Evolutionary conservation across 2,797 vertebrate species (phyloP).

Genomic region (Scolopax rusticola): DNA sequence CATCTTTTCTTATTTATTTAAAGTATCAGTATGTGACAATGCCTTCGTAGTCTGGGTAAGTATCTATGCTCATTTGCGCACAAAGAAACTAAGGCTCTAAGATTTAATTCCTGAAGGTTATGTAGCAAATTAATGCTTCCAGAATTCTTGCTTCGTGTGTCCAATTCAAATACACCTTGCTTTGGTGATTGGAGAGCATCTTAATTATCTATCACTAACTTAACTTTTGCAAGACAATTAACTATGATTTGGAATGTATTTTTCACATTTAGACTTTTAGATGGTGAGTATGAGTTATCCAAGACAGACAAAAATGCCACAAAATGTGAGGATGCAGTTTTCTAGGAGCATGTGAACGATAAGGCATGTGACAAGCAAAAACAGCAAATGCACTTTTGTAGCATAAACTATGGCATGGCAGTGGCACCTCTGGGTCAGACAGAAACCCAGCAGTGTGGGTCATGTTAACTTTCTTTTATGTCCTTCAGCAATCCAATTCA

Average conservation of each 20-base stretch:
- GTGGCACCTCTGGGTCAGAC: background rate
- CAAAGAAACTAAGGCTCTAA: background rate
- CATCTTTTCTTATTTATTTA: background rate
- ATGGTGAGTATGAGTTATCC: background rate
- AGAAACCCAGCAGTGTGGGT: background rate
- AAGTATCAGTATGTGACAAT: background rate
- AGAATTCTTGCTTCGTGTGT: background rate
- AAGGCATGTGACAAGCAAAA: conserved; percentile 42
- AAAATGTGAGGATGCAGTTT: background rate
- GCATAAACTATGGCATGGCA: conserved; percentile 45
- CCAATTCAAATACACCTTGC: background rate
- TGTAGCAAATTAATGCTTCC: background rate
- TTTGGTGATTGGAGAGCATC: background rate
- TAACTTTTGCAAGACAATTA: conserved; percentile 30
- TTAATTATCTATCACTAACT: background rate
- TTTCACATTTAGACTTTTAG: background rate
- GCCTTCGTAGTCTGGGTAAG: background rate
- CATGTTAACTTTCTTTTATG: conserved; percentile 33
- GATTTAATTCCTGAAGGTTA: background rate
- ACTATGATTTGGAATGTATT: background rate
- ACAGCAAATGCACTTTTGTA: conserved; percentile 17
- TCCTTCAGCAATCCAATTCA: conserved; percentile 57
- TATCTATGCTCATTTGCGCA: background rate
- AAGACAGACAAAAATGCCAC: background rate
- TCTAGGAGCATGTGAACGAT: background rate